Base-by-base conservation (phyloP, 2,888 invertebrate species). In the Eristalis arbustorum region DNA sequence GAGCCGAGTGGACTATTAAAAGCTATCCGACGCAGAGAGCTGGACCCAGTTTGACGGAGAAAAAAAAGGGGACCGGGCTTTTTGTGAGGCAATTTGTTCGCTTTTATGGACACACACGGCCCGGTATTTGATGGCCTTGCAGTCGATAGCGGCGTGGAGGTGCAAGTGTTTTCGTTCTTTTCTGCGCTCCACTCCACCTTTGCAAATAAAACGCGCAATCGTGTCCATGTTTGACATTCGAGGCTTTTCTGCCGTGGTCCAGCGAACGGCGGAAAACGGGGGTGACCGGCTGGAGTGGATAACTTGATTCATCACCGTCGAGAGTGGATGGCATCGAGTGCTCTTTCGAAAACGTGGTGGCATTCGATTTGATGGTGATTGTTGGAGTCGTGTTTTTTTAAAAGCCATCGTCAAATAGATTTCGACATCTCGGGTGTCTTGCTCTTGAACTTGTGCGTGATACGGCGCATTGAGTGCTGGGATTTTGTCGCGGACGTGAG, bases 191-290 rank as follows among this genome's bases (percentile, higher is more conserved):
- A 34, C 42, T 49, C 49, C 56, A 79, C 72, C 66, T 73, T 67
- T 4, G 37, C 67, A 72, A 73, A 73, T 73, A 79, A 73, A 79
- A 67, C 73, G 79, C 72, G 79, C 72, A 66, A 37, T 79, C 79
- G 72, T 79, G 79, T 62, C 61, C 67, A 34, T 62, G 42, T 28
- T 67, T 73, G 72, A 61, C 49, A 73, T 56, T 34, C 56, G 49
- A 61, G 61, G 72, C 61, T 79, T 79, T 78, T 8, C 49, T 42
- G 42, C 40, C 2, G 1, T 10, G 13, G 14, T 40, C 40, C 40
- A 3, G 40, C 5, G n/a, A n/a, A 2, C 25, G 25, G 3, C 25
- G 25, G 25, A 14, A n/a, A n/a, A n/a, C n/a, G 14, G 42, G 14
- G n/a, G 4, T 4, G 14, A 1, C 34, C 18, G 62, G 31, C 42